Conservation (phyloP, 2,113 vertebrate species). For the Cepphus grylle region DNA sequence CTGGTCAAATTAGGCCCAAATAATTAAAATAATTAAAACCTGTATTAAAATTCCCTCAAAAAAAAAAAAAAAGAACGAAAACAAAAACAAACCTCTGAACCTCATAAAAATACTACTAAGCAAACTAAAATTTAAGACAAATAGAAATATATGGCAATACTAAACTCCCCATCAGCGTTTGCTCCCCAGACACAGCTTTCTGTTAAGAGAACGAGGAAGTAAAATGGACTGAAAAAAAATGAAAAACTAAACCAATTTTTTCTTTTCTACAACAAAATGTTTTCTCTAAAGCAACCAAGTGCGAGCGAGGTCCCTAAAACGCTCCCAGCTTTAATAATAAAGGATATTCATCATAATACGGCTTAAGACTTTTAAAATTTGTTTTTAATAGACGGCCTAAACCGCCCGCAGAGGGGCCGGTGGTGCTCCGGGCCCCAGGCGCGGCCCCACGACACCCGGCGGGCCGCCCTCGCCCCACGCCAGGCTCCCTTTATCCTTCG, state of each 20-base stretch:
- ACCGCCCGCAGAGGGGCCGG: background rate
- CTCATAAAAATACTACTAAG: background rate
- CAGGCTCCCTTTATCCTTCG: background rate
- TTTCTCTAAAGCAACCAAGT: background rate
- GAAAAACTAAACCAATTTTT: background rate
- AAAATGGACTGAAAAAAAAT: background rate
- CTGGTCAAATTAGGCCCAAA: background rate
- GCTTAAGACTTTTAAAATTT: background rate
- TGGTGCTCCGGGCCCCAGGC: background rate
- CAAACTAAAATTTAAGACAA: background rate
- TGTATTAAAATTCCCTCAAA: background rate
- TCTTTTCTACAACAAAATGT: background rate
- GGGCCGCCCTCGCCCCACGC: background rate
- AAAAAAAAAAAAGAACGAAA: background rate
- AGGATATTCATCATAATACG: fast-evolving
- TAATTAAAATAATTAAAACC: background rate
- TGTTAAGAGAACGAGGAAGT: background rate
- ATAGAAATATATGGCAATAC: background rate
- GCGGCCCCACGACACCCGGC: background rate
- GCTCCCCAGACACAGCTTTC: background rate
- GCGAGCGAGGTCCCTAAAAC: background rate
- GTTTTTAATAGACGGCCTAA: fast-evolving
- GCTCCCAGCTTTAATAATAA: background rate
- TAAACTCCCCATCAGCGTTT: background rate
- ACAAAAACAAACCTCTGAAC: background rate